A percentile compares a stretch with the other conserved stretches of the same genome.
These are phyloP conservation scores for Zaprionus inermis DNA, from an alignment of 1,140 invertebrate species.

Conservation along the genomic window DNA sequence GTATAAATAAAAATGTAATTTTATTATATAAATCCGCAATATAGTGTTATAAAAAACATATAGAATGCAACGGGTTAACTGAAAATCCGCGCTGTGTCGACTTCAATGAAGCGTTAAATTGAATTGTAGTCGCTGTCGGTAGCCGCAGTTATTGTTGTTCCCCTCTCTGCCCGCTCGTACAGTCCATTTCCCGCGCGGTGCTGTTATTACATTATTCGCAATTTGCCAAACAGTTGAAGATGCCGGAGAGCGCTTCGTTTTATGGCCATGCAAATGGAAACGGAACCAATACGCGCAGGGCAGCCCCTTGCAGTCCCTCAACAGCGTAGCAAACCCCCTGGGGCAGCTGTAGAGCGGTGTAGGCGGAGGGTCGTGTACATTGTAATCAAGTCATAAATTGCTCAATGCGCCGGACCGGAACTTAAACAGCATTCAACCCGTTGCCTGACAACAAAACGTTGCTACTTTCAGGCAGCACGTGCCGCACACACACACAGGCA, in stretches of 20 bases:
- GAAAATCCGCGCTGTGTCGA: slow-evolving; percentile 25
- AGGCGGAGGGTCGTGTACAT: too few species aligned
- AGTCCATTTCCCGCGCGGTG: slow-evolving; percentile 34
- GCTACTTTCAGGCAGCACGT: slow-evolving; percentile 58
- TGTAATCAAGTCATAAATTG: slow-evolving; percentile 81
- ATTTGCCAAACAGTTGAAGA: slow-evolving; percentile 58
- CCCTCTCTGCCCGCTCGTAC: slow-evolving; percentile 11
- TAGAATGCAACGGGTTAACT: slow-evolving; percentile 11
- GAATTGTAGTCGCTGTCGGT: slow-evolving; percentile 71
- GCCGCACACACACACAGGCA: slow-evolving; percentile 29
- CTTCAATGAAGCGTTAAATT: slow-evolving; percentile 76
- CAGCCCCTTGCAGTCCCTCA: neutral
- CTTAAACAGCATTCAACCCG: slow-evolving; percentile 55
- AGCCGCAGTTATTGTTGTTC: slow-evolving; percentile 53
- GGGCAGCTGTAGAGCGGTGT: too few species aligned
- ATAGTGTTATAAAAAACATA: slow-evolving; percentile 49
- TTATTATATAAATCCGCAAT: slow-evolving; percentile 45
- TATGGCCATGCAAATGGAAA: slow-evolving; percentile 50
- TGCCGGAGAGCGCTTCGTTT: slow-evolving; percentile 43
- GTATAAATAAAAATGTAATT: slow-evolving; percentile 3
- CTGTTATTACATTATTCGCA: slow-evolving; percentile 76
- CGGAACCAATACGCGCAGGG: neutral
- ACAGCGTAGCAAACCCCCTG: too few species aligned
- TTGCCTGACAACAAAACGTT: slow-evolving; percentile 60
- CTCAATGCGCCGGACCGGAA: slow-evolving; percentile 65